phyloP scores from a whole-genome alignment of 2,888 invertebrate genomes.

The Drosophila tripunctata region DNA sequence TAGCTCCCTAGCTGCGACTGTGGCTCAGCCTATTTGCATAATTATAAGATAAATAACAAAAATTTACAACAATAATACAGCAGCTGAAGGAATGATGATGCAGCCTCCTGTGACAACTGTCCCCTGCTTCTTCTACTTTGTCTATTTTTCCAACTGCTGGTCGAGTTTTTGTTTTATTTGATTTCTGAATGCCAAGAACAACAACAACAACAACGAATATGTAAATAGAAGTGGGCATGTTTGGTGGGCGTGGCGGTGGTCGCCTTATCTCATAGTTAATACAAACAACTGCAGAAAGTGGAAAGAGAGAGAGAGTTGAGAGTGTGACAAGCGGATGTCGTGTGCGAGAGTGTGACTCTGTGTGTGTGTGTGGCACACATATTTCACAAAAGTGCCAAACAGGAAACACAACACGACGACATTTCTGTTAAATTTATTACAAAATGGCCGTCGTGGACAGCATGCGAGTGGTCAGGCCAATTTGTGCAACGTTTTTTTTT shows the following conservation, averaged over 20 bases:
- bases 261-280: conserved; percentile 49
- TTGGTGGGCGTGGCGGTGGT: conserved; percentile 46
- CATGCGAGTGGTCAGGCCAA: conserved; percentile 41
- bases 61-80: conserved; percentile 66
- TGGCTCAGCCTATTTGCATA: conserved; percentile 61
- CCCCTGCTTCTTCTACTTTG: neutral
- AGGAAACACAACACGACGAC: conserved; percentile 66
- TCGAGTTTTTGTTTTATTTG: conserved; percentile 62
- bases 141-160: neutral
- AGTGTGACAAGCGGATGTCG: conserved; percentile 73
- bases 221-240: conserved; percentile 45
- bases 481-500: conserved; percentile 49
- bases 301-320: conserved; percentile 19
- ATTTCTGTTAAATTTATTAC: conserved; percentile 71
- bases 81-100: conserved; percentile 24
- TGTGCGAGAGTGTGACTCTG: too few species aligned
- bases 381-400: conserved; percentile 74
- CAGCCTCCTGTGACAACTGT: conserved; percentile 24
- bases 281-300: conserved; percentile 38
- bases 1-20: neutral
- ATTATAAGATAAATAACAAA: conserved; percentile 78
- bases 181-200: conserved; percentile 49
- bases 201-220: conserved; percentile 43
- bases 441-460: conserved; percentile 54
- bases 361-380: conserved; percentile 49